Conservation (phyloP, 2,797 vertebrate genomes). For the Amblyopsis hoosieri region DNA sequence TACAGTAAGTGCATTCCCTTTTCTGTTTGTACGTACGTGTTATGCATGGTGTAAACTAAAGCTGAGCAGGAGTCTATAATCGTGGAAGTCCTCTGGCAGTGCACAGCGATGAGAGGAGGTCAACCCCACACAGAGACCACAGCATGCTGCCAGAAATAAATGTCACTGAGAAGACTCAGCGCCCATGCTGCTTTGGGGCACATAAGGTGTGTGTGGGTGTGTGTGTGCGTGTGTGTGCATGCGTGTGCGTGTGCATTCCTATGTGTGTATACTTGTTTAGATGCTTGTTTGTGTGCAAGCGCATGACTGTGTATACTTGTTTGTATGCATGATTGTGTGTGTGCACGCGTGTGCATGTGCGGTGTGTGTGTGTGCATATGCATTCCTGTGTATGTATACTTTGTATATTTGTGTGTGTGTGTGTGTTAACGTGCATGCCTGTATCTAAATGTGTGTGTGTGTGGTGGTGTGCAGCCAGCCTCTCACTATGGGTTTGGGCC, state of each 20-base stretch:
- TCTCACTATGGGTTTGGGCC: slow-evolving; percentile 24
- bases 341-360: no score
- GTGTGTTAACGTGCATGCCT: not conserved
- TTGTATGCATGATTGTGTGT: no score
- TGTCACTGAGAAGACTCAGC: slow-evolving; percentile 50
- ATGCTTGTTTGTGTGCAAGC: slow-evolving; percentile 16
- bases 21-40: not conserved
- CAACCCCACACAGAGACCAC: slow-evolving; percentile 39
- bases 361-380: no score
- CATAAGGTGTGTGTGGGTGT: not conserved
- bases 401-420: not conserved
- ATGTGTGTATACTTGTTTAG: no score
- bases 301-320: no score
- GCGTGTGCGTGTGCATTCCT: not conserved
- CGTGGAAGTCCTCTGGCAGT: not conserved
- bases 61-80: not conserved
- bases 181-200: slow-evolving; percentile 37
- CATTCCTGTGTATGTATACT: no score
- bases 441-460: not conserved
- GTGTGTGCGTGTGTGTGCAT: not conserved
- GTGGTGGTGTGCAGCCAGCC: slow-evolving; percentile 31
- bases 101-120: slow-evolving; percentile 39
- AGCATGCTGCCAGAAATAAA: slow-evolving; percentile 54
- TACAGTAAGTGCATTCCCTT: not conserved
- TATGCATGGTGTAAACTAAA: not conserved